Evolutionary conservation across 2,113 vertebrate genomes (phyloP), one percentile per base, ranked within the genome.

Genomic region (Myanophis thanlyinensis): DNA sequence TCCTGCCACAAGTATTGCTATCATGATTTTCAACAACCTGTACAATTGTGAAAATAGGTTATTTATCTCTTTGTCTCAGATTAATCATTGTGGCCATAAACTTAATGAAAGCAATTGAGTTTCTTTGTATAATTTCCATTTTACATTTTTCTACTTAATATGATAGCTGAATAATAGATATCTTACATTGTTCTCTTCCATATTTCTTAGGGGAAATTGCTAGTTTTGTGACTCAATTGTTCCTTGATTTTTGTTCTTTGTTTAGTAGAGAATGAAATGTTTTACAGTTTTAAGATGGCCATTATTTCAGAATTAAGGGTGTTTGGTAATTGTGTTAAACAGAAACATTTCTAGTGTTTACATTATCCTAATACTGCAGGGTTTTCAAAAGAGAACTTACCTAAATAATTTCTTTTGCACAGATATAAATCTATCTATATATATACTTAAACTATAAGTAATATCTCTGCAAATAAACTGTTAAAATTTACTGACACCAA

Each of bases 191-290:
- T 94, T 91, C 2, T 93, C 54, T 93, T 73, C 3, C 22, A 40
- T 2, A 85, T 94, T 95, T 96, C 94, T 95, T 92, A 94, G 92
- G 95, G 93, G 59, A 96, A 92, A 94, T 95, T 94, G 84, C 35
- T 90, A 51, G 48, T 53, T 94, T 89, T 54, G 25, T 84, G 48
- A 35, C 46, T 95, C 92, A 95, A 93, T 89, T 51, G 53, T 93
- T 91, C 53, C 84, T 54, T 94, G 56, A 35, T 85, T 44, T 8
- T 44, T 8, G 85, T 92, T 73, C 30, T 89, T 49, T 53, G 91
- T 87, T 85, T 88, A 89, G 20, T 2, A 94, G 51, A 87, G 23
- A 93, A 93, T 88, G 85, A 94, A 93, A 87, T 9, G 89, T 94
- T 92, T 87, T 85, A 85, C 73, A 62, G 9, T 80, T 93, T 12